These are phyloP conservation scores for Philaethria dido DNA, from an alignment of 2,888 invertebrate genomes.

Conservation along the genomic window DNA sequence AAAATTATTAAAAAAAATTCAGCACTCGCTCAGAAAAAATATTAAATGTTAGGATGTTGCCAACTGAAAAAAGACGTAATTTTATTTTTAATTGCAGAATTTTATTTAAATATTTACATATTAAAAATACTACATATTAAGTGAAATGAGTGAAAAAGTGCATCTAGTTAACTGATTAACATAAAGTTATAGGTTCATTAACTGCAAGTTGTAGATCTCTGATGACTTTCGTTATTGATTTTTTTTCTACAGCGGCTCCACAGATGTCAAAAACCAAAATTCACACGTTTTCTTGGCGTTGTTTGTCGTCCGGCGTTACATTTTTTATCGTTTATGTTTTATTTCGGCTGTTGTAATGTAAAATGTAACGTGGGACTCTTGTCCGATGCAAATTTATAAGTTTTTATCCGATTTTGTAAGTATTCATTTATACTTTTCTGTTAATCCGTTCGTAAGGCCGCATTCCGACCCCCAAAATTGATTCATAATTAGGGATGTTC, in stretches of 20 bases:
- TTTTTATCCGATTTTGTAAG: slow-evolving; percentile 65
- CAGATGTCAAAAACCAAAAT: slow-evolving; percentile 62
- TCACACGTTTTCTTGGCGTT: slow-evolving; percentile 82
- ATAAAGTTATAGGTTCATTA: background rate
- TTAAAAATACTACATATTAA: background rate
- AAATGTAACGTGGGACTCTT: slow-evolving; percentile 68
- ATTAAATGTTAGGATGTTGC: background rate
- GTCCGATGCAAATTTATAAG: slow-evolving; percentile 60
- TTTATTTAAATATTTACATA: no score
- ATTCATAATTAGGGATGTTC: slow-evolving; percentile 18
- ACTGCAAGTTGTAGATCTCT: background rate
- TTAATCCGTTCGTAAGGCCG: slow-evolving; percentile 7
- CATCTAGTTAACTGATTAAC: background rate
- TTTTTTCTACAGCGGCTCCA: slow-evolving; percentile 40
- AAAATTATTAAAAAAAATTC: slow-evolving; percentile 3
- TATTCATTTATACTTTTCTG: slow-evolving; percentile 47
- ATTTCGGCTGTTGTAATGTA: slow-evolving; percentile 67
- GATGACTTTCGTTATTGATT: slow-evolving; percentile 41
- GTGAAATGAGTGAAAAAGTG: no score
- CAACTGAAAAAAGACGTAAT: background rate
- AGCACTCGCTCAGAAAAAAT: slow-evolving; percentile 5
- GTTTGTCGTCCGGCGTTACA: slow-evolving; percentile 77
- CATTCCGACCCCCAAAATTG: slow-evolving; percentile 6
- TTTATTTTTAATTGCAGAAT: background rate
- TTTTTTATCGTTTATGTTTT: slow-evolving; percentile 70